phyloP scores from a whole-genome alignment of 2,888 invertebrate genomes.

The Adineta ricciae region DNA sequence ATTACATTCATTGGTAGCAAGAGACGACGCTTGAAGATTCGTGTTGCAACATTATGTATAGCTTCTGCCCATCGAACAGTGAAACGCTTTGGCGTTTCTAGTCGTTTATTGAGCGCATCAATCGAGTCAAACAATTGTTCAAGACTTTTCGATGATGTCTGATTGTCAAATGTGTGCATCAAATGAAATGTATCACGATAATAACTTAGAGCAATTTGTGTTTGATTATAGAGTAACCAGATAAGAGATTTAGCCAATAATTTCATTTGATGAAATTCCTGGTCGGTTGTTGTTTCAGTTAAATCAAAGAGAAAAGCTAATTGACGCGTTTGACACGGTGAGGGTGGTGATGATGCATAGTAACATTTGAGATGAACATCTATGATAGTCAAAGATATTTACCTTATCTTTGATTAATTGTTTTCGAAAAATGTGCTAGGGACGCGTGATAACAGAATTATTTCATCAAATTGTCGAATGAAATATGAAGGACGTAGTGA shows the following conservation, averaged over 20 bases:
- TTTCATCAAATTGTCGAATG: too few relatives aligned
- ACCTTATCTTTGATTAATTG: too few relatives aligned
- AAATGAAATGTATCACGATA: neutral
- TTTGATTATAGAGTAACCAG: neutral
- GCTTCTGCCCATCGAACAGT: neutral
- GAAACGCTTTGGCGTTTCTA: neutral
- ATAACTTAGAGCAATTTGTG: neutral
- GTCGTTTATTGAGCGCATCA: neutral
- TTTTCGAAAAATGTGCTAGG: too few relatives aligned
- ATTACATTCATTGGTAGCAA: neutral
- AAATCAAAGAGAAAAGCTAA: constrained; percentile 12
- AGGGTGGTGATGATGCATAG: neutral
- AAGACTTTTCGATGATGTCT: neutral
- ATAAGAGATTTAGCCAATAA: neutral
- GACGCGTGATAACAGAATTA: too few relatives aligned
- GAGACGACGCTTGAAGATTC: neutral
- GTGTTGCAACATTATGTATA: neutral
- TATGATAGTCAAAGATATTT: neutral
- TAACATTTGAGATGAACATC: neutral
- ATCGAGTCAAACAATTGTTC: neutral
- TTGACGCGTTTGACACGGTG: neutral
- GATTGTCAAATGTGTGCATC: neutral
- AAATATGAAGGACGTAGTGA: too few relatives aligned
- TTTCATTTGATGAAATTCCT: neutral
- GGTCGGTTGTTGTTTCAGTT: neutral